These are phyloP conservation scores for Gobio occitaniae DNA, from an alignment of 2,797 vertebrate genomes.

Conservation along the genomic window DNA sequence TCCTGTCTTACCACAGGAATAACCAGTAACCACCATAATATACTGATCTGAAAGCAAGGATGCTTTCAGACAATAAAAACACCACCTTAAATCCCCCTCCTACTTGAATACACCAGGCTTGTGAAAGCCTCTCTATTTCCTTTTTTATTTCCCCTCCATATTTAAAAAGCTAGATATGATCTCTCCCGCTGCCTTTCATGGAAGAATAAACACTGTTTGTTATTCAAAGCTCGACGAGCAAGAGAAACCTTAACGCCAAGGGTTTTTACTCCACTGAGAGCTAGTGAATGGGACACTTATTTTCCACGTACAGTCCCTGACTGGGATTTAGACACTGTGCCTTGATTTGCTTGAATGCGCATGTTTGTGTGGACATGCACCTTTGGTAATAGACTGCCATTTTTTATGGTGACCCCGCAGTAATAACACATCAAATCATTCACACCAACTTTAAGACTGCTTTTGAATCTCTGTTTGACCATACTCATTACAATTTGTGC, in stretches of 20 bases:
- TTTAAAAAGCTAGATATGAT: slow-evolving; percentile 66
- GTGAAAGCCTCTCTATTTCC: not conserved
- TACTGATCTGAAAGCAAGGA: slow-evolving; percentile 66
- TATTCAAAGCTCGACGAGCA: slow-evolving; percentile 59
- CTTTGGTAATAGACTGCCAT: slow-evolving; percentile 52
- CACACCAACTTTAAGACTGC: slow-evolving; percentile 53
- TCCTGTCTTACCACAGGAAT: slow-evolving; percentile 68
- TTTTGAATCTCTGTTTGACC: slow-evolving; percentile 54
- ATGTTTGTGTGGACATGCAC: not conserved
- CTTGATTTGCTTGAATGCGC: slow-evolving; percentile 36
- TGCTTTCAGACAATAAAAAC: slow-evolving; percentile 50
- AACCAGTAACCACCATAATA: slow-evolving; percentile 67
- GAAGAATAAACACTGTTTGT: slow-evolving; percentile 64
- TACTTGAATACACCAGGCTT: not conserved
- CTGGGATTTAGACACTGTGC: slow-evolving; percentile 60
- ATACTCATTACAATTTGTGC: slow-evolving; percentile 41
- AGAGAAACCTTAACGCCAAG: slow-evolving; percentile 34
- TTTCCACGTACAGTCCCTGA: slow-evolving; percentile 34
- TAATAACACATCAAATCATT: slow-evolving; percentile 67
- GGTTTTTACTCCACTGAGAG: slow-evolving; percentile 58
- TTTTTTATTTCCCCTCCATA: slow-evolving; percentile 26
- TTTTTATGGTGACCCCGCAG: slow-evolving; percentile 55
- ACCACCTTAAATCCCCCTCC: slow-evolving; percentile 53
- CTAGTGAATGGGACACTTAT: slow-evolving; percentile 25
- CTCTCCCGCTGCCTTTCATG: slow-evolving; percentile 51